phyloP scores from a whole-genome alignment of 1,140 invertebrate genomes.

The Gryllus bimaculatus region DNA sequence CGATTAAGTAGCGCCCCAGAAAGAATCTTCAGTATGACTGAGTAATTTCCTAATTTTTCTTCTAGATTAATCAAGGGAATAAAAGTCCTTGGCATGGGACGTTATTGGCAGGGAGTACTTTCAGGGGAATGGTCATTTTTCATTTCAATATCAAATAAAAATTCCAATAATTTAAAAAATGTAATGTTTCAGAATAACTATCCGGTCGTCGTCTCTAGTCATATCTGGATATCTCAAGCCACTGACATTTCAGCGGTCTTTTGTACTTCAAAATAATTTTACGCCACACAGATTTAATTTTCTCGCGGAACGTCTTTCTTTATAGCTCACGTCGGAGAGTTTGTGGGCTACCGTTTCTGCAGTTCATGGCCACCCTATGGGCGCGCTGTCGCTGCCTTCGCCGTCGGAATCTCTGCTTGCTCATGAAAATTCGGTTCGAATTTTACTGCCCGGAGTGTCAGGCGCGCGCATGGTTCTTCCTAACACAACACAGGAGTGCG shows the following conservation, averaged over 20 bases:
- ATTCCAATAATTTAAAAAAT: not conserved
- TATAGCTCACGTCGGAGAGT: not conserved
- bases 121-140: no score
- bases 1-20: no score
- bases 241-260: not conserved
- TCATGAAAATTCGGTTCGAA: not conserved
- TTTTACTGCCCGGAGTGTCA: not conserved
- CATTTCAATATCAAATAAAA: not conserved
- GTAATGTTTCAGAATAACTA: not conserved
- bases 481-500: not conserved
- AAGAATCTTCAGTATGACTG: no score
- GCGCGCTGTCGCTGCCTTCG: not conserved
- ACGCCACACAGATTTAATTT: slow-evolving; percentile 1
- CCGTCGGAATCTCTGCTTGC: not conserved
- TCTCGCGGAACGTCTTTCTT: not conserved
- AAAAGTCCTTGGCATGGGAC: no score
- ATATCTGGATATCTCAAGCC: not conserved
- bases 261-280: not conserved
- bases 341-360: not conserved
- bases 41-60: no score
- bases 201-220: no score
- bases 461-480: not conserved
- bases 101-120: not conserved
- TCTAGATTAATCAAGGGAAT: no score
- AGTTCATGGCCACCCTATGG: not conserved